Percentiles rank a stretch among this genome's conserved stretches.
These are phyloP conservation scores for Gopherus flavomarginatus DNA, from an alignment of 2,113 vertebrate genomes.

Conservation along the genomic window DNA sequence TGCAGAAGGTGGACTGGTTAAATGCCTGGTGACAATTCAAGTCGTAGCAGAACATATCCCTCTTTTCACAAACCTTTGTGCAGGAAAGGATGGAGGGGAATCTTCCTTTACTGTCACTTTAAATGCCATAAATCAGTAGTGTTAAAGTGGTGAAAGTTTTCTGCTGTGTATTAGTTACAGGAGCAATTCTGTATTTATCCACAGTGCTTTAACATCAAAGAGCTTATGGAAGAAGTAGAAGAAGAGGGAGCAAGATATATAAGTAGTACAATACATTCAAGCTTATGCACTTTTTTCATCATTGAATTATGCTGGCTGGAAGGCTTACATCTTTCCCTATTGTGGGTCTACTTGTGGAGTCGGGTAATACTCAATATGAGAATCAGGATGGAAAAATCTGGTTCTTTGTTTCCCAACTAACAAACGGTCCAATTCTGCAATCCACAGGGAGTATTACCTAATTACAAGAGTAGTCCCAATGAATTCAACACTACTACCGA, in stretches of 20 bases:
- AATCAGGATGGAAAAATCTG: constrained; percentile 41
- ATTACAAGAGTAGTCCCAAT: background rate
- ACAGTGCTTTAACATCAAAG: background rate
- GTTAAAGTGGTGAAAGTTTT: background rate
- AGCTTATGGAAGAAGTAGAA: background rate
- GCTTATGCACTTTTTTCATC: constrained; percentile 40
- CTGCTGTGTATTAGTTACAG: background rate
- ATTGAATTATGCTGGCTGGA: constrained; percentile 52
- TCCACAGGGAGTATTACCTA: constrained; percentile 18
- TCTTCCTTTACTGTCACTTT: background rate
- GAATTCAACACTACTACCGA: background rate
- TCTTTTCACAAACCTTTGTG: background rate
- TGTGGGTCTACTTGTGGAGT: constrained; percentile 63
- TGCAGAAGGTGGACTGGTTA: background rate
- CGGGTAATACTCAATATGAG: constrained; percentile 32
- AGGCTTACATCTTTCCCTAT: constrained; percentile 53
- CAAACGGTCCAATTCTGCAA: constrained; percentile 33
- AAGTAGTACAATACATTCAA: constrained; percentile 32
- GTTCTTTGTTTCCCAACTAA: constrained; percentile 31
- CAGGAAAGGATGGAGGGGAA: background rate
- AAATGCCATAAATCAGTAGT: background rate
- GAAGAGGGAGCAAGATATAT: background rate
- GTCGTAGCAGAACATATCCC: background rate
- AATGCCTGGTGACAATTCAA: background rate
- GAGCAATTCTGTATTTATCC: background rate